Evolutionary conservation across 1,140 invertebrate species (phyloP).

Genomic region (Bicyclus anynana): DNA sequence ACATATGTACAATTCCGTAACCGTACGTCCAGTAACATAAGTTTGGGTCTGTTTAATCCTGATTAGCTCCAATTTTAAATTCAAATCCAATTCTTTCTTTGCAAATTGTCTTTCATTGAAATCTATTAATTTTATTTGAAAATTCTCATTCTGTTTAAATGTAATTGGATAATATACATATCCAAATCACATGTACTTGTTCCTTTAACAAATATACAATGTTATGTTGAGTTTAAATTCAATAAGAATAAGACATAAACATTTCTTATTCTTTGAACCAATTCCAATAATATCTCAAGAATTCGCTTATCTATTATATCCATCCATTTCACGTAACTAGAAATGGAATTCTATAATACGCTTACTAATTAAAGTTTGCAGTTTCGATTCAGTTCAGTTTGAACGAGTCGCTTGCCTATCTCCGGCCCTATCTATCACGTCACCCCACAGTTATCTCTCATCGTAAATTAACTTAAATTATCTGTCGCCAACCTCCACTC

Average conservation of each 20-base stretch:
- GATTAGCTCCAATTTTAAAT: not conserved
- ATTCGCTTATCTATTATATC: not conserved
- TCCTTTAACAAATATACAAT: too few species aligned
- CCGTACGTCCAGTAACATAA: too few species aligned
- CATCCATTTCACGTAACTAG: not conserved
- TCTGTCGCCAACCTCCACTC: conserved; percentile 28
- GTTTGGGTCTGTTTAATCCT: too few species aligned
- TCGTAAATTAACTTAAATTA: conserved; percentile 62
- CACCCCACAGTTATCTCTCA: conserved; percentile 40
- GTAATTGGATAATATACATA: too few species aligned
- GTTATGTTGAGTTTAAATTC: too few species aligned
- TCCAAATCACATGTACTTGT: too few species aligned
- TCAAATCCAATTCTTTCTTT: too few species aligned
- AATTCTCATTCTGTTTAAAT: too few species aligned
- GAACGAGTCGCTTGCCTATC: conserved; percentile 43
- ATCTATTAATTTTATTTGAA: too few species aligned
- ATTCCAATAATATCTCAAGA: not conserved
- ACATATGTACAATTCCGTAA: too few species aligned
- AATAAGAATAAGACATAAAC: not conserved
- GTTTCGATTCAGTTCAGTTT: conserved; percentile 31
- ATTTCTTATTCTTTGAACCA: not conserved
- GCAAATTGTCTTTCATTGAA: not conserved
- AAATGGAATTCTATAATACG: conserved; percentile 5
- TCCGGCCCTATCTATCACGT: conserved; percentile 35
- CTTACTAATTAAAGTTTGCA: conserved; percentile 41